Base-by-base conservation (phyloP, 2,113 vertebrate genomes). In the Bubalus kerabau region DNA sequence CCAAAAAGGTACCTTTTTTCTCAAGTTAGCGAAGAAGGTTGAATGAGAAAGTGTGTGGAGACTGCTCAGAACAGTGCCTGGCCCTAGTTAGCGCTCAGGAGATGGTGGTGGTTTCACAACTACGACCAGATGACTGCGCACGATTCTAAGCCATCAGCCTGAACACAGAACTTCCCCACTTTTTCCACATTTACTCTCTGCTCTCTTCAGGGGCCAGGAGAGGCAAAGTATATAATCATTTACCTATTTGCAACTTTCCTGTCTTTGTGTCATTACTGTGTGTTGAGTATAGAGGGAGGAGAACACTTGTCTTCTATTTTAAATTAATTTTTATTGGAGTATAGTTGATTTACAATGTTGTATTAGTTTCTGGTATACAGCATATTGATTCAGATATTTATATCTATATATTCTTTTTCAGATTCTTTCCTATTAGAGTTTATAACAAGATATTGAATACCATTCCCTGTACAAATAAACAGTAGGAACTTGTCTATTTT, bases 51-150 rank as follows among this genome's bases (percentile, higher is more conserved):
- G 23, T 46, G 2, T n/a, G 13, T 30, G 17, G 7, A 36, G 48
- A 5, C 5, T 46, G 26, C 9, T 88, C 59, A 64, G 80, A 82
- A 92, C 2, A 36, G 46, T 12, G 59, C 4, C 82, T 67, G 48
- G 60, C 19, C 6, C 46, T 71, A 26, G 26, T 19, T 48, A 46
- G 54, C 24, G 43, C 28, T 85, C n/a, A 81, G 54, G 32, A 93
- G 95, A 32, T 24, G 24, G 5, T 11, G 56, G 6, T 10, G 48
- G 32, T 23, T 82, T 50, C 59, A 46, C 7, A 60, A 56, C 17
- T 54, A 30, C 36, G 6, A 19, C 26, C 14, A 12, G 28, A 24
- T 50, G 48, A 32, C 32, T 67, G 30, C 0, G 1, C 0, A 1
- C 30, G 23, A 13, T 87, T 60, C 43, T 16, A 46, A 85, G 3